Evolutionary conservation across 64 coral and sea anemone species (phyloP), one percentile per base, ranked within the genome.

Genomic region (Montipora foliosa): DNA sequence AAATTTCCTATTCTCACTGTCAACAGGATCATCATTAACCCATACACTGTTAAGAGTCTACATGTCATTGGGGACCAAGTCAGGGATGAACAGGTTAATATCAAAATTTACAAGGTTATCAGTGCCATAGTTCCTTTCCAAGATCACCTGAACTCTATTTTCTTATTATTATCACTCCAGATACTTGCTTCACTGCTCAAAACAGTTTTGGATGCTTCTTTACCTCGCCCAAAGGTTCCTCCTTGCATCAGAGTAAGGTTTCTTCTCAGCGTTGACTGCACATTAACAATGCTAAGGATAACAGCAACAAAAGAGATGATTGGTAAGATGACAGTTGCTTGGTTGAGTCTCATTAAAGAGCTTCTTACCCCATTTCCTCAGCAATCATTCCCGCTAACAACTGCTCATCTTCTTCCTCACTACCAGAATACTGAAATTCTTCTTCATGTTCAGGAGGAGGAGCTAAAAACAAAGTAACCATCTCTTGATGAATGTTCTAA

Each of bases 191-290:
- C 61, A 4, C 13, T 64, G 61, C 3, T 64, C 9, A 14, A 64
- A 64, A 16, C 3, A 71, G 21, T 24, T 5, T 74, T 57, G 53
- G 72, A 8, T 15, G 13, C 7, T 13, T n/a, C 19, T 46, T 12
- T 72, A 96, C 95, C 95, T 46, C 95, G 86, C 88, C 90, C 91
- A 73, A 94, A 99, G 48, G 94, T 99, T 21, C 97, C 97, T 75
- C 97, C 97, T 66, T 99, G 97, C 97, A 99, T 99, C 13, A 99
- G 84, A 2, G 97, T 99, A 10, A 99, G 86, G 77, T 99, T 99
- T 68, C 97, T 83, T 87, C 97, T 93, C 74, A 99, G 83, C 13
- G 97, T 99, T 84, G 97, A 99, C 74, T 91, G 95, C 16, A 92
- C 81, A 92, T 95, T 94, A 47, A 88, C 92, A 77, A 82, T 74